Evolutionary conservation across 2,797 vertebrate genomes (phyloP).

Genomic region (Zalophus californianus): DNA sequence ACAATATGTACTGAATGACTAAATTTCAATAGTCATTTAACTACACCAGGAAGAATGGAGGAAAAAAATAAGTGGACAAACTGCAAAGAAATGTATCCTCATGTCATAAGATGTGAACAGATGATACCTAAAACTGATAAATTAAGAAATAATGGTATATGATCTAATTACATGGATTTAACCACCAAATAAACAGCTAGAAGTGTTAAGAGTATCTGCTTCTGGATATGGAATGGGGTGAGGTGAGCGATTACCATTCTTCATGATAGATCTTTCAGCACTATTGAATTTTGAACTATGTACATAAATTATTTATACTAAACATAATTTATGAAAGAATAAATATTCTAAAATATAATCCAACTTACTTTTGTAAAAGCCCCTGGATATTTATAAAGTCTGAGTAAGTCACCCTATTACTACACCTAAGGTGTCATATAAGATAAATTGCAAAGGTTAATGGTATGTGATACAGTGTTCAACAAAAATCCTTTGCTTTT

Average conservation of each 20-base stretch:
- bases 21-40: not conserved
- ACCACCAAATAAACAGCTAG: not conserved
- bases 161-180: not conserved
- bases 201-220: not conserved
- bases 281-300: not conserved
- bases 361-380: not conserved
- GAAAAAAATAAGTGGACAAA: not conserved
- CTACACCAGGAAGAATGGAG: not conserved
- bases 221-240: not conserved
- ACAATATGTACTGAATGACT: not conserved
- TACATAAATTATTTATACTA: not conserved
- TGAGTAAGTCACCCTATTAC: not conserved
- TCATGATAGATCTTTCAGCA: not conserved
- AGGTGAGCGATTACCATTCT: not conserved
- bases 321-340: not conserved
- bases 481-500: not conserved
- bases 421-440: not conserved
- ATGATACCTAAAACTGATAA: not conserved
- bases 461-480: not conserved
- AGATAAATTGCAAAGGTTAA: not conserved
- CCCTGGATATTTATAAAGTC: constrained; percentile 4
- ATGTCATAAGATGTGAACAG: not conserved
- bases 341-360: not conserved
- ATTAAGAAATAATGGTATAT: not conserved
- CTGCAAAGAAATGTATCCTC: not conserved